Base-by-base conservation (phyloP, 2,888 invertebrate genomes). In the Drosophila recens region DNA sequence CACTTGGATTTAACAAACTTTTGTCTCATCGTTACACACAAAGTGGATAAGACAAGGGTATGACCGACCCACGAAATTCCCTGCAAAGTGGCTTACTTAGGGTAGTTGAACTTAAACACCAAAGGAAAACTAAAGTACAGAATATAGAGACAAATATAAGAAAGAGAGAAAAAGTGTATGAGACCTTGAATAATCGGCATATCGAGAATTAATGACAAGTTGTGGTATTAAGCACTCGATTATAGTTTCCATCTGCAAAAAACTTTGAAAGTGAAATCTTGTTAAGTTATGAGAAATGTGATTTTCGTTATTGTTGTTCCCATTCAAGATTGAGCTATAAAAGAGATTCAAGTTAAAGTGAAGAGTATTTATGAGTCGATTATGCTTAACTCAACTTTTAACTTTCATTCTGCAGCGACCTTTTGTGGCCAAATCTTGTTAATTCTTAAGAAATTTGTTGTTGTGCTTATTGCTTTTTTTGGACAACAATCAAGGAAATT, bases 341-440 rank as follows among this genome's bases (percentile, higher is more conserved):
- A 33, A 33, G 17, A 20, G 33, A 20, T 17, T 34, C 11, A 8
- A 11, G 33, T 20, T 6, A 34, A 6, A 13, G 17, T 23, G n/a
- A 17, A 57, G 57, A 15, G 57, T 58, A 58, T 58, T 15, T 15
- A 36, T 27, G 8, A 46, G 57, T 57, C 36, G 56, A 13, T 13
- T n/a, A 45, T 11, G 30, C 33, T 13, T 1, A 36, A 40, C 4
- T 9, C 33, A 59, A 13, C 38, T 46, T 17, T 23, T 15, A 30
- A 17, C 34, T 45, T 43, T 43, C 27, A 9, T 46, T 56, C 42
- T 20, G 33, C 20, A 38, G 40, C 59, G 58, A 65, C 61, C 62
- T 56, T 75, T 61, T 67, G 61, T 72, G 45, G 59, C n/a, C 30
- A 78, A 78, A 66, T 67, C 66, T 78, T 56, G 58, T 72, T 72